Evolutionary conservation across 2,888 invertebrate species (phyloP), one percentile per base, ranked within the genome.

Genomic region (Stegophylla sp.): DNA sequence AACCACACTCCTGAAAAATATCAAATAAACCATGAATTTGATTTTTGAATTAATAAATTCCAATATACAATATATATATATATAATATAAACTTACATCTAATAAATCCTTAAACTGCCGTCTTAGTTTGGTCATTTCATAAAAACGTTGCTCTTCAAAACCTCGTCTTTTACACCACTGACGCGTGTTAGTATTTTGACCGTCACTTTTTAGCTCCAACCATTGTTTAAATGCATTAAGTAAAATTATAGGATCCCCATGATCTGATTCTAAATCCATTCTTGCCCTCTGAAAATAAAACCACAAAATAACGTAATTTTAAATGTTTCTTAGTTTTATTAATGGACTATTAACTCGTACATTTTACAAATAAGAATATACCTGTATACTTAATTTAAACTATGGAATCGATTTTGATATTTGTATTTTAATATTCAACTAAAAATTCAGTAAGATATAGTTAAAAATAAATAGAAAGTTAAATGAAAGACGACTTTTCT

Each of bases 131-230:
- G 94, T 95, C 85, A 97, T 93, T 87, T 99, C 99, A 85, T 98
- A 99, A 85, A 99, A 93, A 28, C 99, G 88, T 86, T 99, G 98
- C 86, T 99, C 98, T 87, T 99, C 98, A 10, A 99, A 89, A 0
- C 97, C 97, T 82, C 96, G 89, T 81, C 93, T 90, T 83, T 91
- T 91, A 84, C 97, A 96, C 98, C 99, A 99, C 82, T 91, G 91
- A 64, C 92, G 89, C 41, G 83, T 76, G 67, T 81, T 82, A 75
- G 83, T 82, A 43, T 83, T 82, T 64, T 84, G 82, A 43, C 83
- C 83, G 15, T 61, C 63, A n/a, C 75, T 81, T 84, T 96, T 96
- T 51, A 93, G 90, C 84, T 91, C 90, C 56, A 98, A 86, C 98
- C 98, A 98, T 83, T 94, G 93, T 85, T 93, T 92, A 87, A 93